Percentiles rank a stretch among this genome's conserved stretches.
phyloP scores from a whole-genome alignment of 2,888 invertebrate species.

The Eugnorisma glareosa region DNA sequence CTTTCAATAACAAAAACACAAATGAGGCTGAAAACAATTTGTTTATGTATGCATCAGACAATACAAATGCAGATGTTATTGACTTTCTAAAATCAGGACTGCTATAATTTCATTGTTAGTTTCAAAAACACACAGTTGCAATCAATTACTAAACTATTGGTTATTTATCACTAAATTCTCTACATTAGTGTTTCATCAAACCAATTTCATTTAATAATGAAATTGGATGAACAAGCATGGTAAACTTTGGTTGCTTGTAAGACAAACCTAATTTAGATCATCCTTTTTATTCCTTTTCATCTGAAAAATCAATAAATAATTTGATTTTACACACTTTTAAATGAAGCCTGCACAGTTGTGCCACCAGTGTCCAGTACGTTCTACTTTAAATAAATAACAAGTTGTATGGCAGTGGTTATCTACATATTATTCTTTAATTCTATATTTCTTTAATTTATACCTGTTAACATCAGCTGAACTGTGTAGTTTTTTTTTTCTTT shows the following conservation, averaged over 20 bases:
- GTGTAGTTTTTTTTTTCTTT: not conserved
- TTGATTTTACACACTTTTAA: constrained; percentile 23
- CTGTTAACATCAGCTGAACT: not conserved
- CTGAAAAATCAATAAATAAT: constrained; percentile 79
- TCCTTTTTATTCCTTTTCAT: constrained; percentile 82
- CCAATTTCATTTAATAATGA: constrained; percentile 17
- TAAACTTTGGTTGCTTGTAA: constrained; percentile 35
- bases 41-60: constrained; percentile 7
- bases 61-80: constrained; percentile 35
- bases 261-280: constrained; percentile 79
- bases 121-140: constrained; percentile 33
- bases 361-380: not conserved
- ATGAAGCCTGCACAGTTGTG: not conserved
- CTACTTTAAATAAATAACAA: not conserved
- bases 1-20: constrained; percentile 12
- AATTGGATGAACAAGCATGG: constrained; percentile 20
- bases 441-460: not conserved
- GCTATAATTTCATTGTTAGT: constrained; percentile 31
- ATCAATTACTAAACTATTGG: constrained; percentile 18
- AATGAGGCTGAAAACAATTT: constrained; percentile 13
- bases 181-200: constrained; percentile 32
- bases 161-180: constrained; percentile 21
- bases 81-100: constrained; percentile 2
- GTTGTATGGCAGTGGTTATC: not conserved
- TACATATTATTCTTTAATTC: not conserved